Percentiles rank a stretch among this genome's conserved stretches.
These are phyloP conservation scores for Pyrrhia umbra DNA, from an alignment of 2,888 invertebrate genomes.

Conservation along the genomic window DNA sequence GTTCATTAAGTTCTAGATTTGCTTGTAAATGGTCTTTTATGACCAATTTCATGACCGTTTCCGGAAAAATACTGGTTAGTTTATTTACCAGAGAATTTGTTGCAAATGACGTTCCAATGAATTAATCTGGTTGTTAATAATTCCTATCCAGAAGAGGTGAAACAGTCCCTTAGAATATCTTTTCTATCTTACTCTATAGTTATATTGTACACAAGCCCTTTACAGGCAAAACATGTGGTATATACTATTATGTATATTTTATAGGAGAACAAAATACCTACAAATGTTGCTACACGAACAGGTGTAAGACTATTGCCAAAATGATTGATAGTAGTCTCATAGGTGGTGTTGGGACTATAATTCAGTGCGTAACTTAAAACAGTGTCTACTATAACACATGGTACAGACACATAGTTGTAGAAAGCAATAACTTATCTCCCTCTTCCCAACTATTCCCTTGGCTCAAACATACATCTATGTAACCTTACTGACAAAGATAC, in stretches of 20 bases:
- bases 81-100: too few species aligned
- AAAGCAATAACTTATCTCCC: conserved; percentile 88
- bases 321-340: conserved; percentile 57
- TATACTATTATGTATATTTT: not conserved
- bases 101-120: too few species aligned
- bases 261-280: not conserved
- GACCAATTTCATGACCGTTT: too few species aligned
- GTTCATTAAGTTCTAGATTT: too few species aligned
- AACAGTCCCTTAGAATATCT: not conserved
- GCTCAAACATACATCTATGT: conserved; percentile 84
- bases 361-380: conserved; percentile 82
- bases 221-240: not conserved
- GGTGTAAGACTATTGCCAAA: conserved; percentile 32
- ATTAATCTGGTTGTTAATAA: too few species aligned
- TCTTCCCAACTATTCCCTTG: conserved; percentile 89
- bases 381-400: conserved; percentile 86
- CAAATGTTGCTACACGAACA: conserved; percentile 5
- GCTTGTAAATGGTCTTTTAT: too few species aligned
- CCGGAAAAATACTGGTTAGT: too few species aligned
- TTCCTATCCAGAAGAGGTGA: not conserved
- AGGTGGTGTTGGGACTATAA: conserved; percentile 54
- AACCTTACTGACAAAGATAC: conserved; percentile 69
- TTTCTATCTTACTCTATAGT: not conserved
- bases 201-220: not conserved
- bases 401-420: conserved; percentile 87